Percentiles rank a stretch among this genome's conserved stretches.
phyloP scores from a whole-genome alignment of 2,888 invertebrate species.

The Ophioninae sp. region DNA sequence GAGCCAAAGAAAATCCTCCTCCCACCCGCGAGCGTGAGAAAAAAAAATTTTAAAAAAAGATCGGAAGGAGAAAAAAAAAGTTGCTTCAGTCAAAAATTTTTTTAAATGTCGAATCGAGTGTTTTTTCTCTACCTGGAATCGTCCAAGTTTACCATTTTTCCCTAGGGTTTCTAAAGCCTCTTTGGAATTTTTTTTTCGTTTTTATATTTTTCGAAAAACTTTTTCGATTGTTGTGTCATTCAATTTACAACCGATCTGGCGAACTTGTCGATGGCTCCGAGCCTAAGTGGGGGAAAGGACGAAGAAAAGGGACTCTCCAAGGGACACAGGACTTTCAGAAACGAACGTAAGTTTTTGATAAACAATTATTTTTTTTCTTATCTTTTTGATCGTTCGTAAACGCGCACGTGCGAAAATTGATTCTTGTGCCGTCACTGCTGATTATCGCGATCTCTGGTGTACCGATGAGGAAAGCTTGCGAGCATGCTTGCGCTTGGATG shows the following conservation, averaged over 20 bases:
- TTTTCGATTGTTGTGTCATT: neutral
- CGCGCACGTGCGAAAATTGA: conserved; percentile 15
- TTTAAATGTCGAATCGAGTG: neutral
- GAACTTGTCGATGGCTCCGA: neutral
- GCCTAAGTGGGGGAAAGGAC: neutral
- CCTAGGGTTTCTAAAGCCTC: neutral
- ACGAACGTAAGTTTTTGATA: conserved; percentile 1
- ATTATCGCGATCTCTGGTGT: neutral
- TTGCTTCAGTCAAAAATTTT: neutral
- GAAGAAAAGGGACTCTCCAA: neutral
- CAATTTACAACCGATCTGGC: neutral
- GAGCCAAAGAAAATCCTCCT: conserved; percentile 29
- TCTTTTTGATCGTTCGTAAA: neutral
- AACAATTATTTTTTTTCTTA: neutral
- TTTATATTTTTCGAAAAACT: neutral
- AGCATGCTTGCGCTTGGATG: neutral
- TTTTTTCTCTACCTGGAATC: neutral
- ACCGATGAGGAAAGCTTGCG: neutral
- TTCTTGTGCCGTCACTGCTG: neutral
- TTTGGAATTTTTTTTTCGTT: neutral
- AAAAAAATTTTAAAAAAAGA: neutral
- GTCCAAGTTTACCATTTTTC: neutral
- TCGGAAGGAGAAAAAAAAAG: conserved; percentile 6
- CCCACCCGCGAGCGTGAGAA: conserved; percentile 16
- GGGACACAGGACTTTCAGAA: neutral